Evolutionary conservation across 2,113 vertebrate species (phyloP), one percentile per base, ranked within the genome.

Genomic region (Centropus bengalensis): DNA sequence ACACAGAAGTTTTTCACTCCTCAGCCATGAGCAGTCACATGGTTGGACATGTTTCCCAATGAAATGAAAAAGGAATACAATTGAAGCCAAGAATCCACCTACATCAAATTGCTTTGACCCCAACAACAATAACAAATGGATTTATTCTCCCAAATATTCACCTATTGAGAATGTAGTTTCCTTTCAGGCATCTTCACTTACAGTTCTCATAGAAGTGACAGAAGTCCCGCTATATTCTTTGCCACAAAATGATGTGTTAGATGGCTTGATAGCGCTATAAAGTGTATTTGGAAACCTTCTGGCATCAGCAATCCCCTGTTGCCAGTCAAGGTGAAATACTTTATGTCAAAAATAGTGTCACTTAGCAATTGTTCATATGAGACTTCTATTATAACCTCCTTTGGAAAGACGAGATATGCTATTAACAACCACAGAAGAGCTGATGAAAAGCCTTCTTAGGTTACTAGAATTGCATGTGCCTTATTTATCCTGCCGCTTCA

Each of bases 371-470:
- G 90, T 96, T 95, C 93, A 82, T 62, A 76, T 13, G 40, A 94
- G 74, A 75, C 32, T 86, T 92, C 77, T 74, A 76, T 89, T 81
- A 88, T 32, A 69, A 74, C 21, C 78, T 74, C 94, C 83, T 95
- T 80, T 51, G 82, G 80, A 89, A 84, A 80, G 87, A 74, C 86
- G 64, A 80, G 83, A 64, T 70, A 94, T 94, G 92, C 80, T 82
- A 80, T 96, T 96, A 95, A 86, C 75, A 96, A 79, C 55, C 89
- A 89, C 55, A 92, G 60, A 94, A 70, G 68, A 52, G 40, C 55
- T 95, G 79, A 94, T 97, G 89, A 95, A 95, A 97, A 91, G 78
- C 75, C 49, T 86, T 74, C 60, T 92, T 81, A 44, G 30, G 60
- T 89, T 94, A 88, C 30, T 82, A 94, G 89, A 93, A 96, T 91